These are phyloP conservation scores for Suillia variegata DNA, from an alignment of 2,888 invertebrate species.

Conservation along the genomic window DNA sequence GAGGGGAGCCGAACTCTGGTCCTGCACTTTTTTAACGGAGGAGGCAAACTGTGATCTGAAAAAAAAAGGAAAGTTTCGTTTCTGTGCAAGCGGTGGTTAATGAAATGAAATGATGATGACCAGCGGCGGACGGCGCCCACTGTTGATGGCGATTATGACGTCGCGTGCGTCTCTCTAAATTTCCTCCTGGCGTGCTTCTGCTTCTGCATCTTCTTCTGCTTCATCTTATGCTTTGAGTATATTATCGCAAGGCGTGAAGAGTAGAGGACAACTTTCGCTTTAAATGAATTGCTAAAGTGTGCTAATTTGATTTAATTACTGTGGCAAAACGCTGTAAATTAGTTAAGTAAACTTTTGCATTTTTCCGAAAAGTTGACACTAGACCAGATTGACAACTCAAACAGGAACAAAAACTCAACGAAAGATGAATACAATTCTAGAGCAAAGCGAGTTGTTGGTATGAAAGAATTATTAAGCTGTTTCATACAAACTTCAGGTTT, in stretches of 20 bases:
- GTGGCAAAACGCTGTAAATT: background rate
- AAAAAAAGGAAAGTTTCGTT: background rate
- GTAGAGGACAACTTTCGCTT: slow-evolving; percentile 17
- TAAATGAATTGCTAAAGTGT: slow-evolving; percentile 16
- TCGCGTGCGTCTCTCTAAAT: background rate
- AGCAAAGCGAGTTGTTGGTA: no score
- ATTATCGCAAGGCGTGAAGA: no score
- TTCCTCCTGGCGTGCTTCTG: background rate
- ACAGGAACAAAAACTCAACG: no score
- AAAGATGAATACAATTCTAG: no score
- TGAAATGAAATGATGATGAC: slow-evolving; percentile 20
- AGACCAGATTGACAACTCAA: no score
- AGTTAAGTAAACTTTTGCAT: background rate
- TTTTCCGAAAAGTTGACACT: no score
- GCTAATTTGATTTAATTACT: slow-evolving; percentile 23
- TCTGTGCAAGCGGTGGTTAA: slow-evolving; percentile 9
- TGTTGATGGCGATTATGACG: background rate
- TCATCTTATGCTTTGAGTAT: no score
- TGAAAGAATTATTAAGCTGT: no score
- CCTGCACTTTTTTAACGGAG: background rate
- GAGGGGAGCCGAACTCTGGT: background rate
- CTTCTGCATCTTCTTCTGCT: no score
- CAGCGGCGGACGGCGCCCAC: background rate
- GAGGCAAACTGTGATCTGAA: background rate
- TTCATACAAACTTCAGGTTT: no score